Evolutionary conservation across 2,888 invertebrate genomes (phyloP), one percentile per base, ranked within the genome.

Genomic region (Caenorhabditis sp.): DNA sequence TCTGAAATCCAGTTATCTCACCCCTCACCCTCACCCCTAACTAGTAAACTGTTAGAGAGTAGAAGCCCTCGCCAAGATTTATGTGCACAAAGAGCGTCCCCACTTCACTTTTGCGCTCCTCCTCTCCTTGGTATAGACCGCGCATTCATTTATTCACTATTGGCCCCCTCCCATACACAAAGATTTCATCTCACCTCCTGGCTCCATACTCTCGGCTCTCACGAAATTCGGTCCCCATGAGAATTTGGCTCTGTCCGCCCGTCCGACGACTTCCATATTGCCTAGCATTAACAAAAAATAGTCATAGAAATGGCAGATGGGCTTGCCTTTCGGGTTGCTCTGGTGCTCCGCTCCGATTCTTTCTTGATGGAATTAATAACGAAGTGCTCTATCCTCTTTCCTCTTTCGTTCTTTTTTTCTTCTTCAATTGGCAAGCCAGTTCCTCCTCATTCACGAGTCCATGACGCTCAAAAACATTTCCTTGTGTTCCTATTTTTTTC

Each of bases 81-180:
- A 65, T 65, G 64, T 69, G 77, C 68, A 69, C 68, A 67, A 68
- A 62, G 76, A 76, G 68, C 67, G 65, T 37, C 55, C 40, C 76
- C 68, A 77, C 77, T 68, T 77, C 69, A 68, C 77, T 68, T 68
- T 69, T 68, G 68, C 68, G 61, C 69, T 44, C 76, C 56, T 68
- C 68, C 37, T 55, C 28, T 3, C 65, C 55, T 55, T 71, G 62
- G 71, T 71, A 71, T 71, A 71, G 50, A 37, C 70, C 26, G 44
- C 28, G 60, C 64, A 72, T 72, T 72, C 71, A 72, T 72, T 72
- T 72, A 72, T 72, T 72, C 71, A 56, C 61, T 61, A 62, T 71
- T 71, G 61, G 55, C 55, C 44, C n/a, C n/a, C n/a, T n/a, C n/a
- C 62, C 56, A 26, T 28, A 64, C 60, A 60, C 60, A 61, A 62